A percentile compares a stretch with the other conserved stretches of the same genome.
Evolutionary conservation across 2,888 invertebrate genomes (phyloP).

Genomic region (Pinctada fucata): DNA sequence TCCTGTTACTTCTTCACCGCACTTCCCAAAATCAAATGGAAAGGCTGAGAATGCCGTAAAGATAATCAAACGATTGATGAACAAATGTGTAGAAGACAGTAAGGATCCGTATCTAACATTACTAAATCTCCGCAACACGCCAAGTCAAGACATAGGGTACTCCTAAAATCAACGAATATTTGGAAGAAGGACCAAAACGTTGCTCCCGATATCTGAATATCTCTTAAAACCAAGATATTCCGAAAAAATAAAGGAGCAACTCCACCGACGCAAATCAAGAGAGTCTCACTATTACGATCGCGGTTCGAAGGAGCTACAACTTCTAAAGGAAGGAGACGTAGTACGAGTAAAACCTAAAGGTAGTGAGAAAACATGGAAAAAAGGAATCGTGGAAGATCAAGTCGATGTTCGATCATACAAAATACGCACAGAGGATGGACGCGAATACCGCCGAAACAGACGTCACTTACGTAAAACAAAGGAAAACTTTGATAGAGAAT

Average conservation of each 20-base stretch:
- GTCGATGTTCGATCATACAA: slow-evolving; percentile 14
- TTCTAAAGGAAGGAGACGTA: slow-evolving; percentile 8
- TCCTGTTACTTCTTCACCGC: slow-evolving; percentile 25
- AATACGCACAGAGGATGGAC: slow-evolving; percentile 7
- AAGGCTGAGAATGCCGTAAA: slow-evolving; percentile 35
- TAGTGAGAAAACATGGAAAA: neutral
- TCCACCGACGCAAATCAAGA: neutral
- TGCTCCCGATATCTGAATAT: slow-evolving; percentile 11
- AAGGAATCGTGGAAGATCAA: slow-evolving; percentile 10
- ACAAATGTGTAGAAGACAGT: neutral
- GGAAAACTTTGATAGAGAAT: neutral
- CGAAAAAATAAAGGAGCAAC: neutral
- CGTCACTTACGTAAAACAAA: neutral
- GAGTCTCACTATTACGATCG: slow-evolving; percentile 10
- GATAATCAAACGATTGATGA: slow-evolving; percentile 16
- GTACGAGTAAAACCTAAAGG: slow-evolving; percentile 13
- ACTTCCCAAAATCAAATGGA: slow-evolving; percentile 24
- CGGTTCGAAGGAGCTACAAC: slow-evolving; percentile 10
- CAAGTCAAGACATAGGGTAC: slow-evolving; percentile 14
- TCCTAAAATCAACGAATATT: slow-evolving; percentile 28
- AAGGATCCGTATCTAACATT: slow-evolving; percentile 21
- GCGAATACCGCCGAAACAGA: slow-evolving; percentile 5
- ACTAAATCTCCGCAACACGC: slow-evolving; percentile 32
- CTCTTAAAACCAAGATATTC: slow-evolving; percentile 11
- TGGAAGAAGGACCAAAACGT: slow-evolving; percentile 20